phyloP scores from a whole-genome alignment of 2,888 invertebrate species.

The Hypomecis punctinalis region DNA sequence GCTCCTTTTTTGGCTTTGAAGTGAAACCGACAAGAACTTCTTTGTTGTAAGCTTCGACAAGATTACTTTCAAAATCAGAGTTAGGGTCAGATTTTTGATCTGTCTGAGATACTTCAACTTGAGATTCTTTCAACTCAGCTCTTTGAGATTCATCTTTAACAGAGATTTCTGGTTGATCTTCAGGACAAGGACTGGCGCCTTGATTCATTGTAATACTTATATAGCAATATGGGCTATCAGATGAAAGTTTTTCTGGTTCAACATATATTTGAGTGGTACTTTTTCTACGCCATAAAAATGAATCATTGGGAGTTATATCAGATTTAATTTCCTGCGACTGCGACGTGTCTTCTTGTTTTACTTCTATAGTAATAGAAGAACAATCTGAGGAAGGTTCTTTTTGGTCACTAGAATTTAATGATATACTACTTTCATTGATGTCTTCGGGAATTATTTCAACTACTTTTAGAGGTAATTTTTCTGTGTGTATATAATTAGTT shows the following conservation, averaged over 20 bases:
- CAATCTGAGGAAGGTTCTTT: slow-evolving; percentile 30
- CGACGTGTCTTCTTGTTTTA: slow-evolving; percentile 47
- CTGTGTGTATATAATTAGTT: slow-evolving; percentile 78
- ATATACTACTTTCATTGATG: slow-evolving; percentile 56
- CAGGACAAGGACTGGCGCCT: slow-evolving; percentile 51
- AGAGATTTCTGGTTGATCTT: slow-evolving; percentile 52
- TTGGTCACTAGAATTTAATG: slow-evolving; percentile 35
- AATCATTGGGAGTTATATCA: slow-evolving; percentile 86
- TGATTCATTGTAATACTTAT: slow-evolving; percentile 64
- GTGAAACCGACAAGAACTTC: slow-evolving; percentile 72
- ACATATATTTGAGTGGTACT: slow-evolving; percentile 72
- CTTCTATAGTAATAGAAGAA: slow-evolving; percentile 32
- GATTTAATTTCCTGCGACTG: slow-evolving; percentile 64
- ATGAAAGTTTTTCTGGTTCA: slow-evolving; percentile 67
- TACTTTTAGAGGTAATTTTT: slow-evolving; percentile 72
- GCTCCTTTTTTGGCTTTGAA: slow-evolving; percentile 60
- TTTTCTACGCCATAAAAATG: slow-evolving; percentile 87
- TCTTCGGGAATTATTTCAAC: slow-evolving; percentile 82
- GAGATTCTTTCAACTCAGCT: slow-evolving; percentile 55
- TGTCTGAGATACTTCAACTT: slow-evolving; percentile 57
- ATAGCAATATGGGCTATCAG: slow-evolving; percentile 70
- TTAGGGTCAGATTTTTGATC: slow-evolving; percentile 54
- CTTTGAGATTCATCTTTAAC: slow-evolving; percentile 60
- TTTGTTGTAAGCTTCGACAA: slow-evolving; percentile 77
- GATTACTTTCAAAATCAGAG: slow-evolving; percentile 76